Percentiles rank a stretch among this genome's conserved stretches.
phyloP scores from a whole-genome alignment of 2,888 invertebrate genomes.

The Caenorhabditis sulstoni region DNA sequence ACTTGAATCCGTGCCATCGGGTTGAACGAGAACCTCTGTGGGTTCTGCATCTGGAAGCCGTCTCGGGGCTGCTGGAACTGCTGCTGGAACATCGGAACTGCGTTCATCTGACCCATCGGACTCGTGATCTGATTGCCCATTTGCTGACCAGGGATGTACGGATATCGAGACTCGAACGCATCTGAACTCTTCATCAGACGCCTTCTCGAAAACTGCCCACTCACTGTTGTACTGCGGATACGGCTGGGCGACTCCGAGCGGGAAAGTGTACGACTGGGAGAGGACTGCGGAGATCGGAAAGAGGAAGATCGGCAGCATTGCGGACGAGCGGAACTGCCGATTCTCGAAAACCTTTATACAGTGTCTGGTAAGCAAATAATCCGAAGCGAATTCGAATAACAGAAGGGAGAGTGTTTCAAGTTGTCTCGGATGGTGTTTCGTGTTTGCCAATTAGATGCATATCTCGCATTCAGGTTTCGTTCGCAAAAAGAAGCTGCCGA shows the following conservation, averaged over 20 bases:
- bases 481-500: slow-evolving; percentile 45
- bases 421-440: slow-evolving; percentile 44
- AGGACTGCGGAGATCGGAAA: background rate
- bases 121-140: too few relatives aligned
- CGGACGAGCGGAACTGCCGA: background rate
- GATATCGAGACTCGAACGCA: slow-evolving; percentile 32
- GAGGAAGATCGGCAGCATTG: slow-evolving; percentile 29
- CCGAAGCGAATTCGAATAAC: slow-evolving; percentile 13
- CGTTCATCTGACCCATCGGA: slow-evolving; percentile 9
- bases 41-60: slow-evolving; percentile 8
- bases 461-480: slow-evolving; percentile 50
- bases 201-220: background rate
- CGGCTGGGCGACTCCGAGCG: slow-evolving; percentile 35
- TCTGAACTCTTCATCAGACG: slow-evolving; percentile 23
- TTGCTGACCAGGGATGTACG: slow-evolving; percentile 34
- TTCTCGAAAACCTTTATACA: slow-evolving; percentile 39
- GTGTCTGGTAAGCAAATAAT: slow-evolving; percentile 48
- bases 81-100: too few relatives aligned
- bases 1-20: slow-evolving; percentile 46
- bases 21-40: slow-evolving; percentile 38
- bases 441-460: slow-evolving; percentile 46
- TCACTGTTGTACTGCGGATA: slow-evolving; percentile 49
- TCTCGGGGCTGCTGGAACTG: too few relatives aligned
- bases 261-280: slow-evolving; percentile 47
- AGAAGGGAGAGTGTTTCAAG: slow-evolving; percentile 31